Percentiles rank a stretch among this genome's conserved stretches.
Conservation (phyloP, 2,888 invertebrate species). For the Meiosimyza platycephala region DNA sequence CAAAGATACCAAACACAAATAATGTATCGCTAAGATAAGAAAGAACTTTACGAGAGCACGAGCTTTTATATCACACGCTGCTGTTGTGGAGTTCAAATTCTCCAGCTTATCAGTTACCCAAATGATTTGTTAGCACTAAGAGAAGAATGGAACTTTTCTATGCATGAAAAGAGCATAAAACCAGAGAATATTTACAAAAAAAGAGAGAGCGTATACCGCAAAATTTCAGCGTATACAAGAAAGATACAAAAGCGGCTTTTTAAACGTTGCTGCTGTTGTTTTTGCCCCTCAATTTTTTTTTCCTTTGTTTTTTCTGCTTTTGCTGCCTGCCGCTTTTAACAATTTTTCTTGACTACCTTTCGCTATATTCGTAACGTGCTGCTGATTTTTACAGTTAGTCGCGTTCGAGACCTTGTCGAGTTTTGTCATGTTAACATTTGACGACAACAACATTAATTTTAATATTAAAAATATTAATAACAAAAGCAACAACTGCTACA, state of each 20-base stretch:
- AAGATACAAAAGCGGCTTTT: conserved; percentile 13
- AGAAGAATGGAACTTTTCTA: not conserved
- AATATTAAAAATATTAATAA: conserved; percentile 20
- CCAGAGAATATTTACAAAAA: not conserved
- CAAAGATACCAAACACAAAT: not conserved
- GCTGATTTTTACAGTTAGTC: conserved; percentile 68
- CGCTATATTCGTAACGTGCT: conserved; percentile 66
- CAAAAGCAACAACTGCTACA: conserved; percentile 25
- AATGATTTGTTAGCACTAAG: not conserved
- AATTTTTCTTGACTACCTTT: conserved; percentile 51
- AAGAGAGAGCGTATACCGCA: not conserved
- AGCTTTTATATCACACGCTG: not conserved
- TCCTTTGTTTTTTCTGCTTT: not conserved
- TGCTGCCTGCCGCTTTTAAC: conserved; percentile 9
- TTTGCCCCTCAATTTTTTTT: conserved; percentile 13
- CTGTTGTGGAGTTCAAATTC: not conserved
- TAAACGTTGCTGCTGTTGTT: conserved; percentile 37
- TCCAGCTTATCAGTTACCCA: not conserved
- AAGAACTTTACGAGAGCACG: not conserved
- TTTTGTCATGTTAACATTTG: conserved; percentile 65
- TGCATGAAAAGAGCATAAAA: not conserved
- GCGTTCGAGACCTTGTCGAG: conserved; percentile 68
- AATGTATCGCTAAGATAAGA: too few species aligned
- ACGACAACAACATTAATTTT: conserved; percentile 40
- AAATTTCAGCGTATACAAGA: not conserved